These are phyloP conservation scores for Protodeltote pygarga DNA, from an alignment of 2,888 invertebrate genomes.

Conservation along the genomic window DNA sequence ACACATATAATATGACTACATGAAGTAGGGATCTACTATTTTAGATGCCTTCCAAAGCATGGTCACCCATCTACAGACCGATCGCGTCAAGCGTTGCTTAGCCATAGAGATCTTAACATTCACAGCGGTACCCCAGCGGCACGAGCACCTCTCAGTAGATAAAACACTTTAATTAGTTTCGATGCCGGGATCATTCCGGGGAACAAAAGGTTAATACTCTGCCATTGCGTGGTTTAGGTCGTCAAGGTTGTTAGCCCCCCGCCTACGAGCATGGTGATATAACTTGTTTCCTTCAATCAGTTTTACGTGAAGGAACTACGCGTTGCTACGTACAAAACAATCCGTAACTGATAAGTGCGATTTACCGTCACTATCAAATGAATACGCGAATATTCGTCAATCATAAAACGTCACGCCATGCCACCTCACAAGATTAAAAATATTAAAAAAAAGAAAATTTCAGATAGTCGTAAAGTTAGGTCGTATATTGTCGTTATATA, in stretches of 20 bases:
- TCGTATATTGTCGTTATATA: too few relatives aligned
- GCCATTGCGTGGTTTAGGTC: conserved; percentile 24
- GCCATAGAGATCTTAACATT: too few relatives aligned
- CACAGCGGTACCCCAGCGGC: too few relatives aligned
- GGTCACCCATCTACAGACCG: too few relatives aligned
- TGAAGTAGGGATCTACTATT: too few relatives aligned
- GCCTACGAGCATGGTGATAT: conserved; percentile 35
- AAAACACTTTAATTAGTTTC: not conserved
- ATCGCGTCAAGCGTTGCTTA: too few relatives aligned
- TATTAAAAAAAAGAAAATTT: conserved; percentile 10
- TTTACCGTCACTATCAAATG: conserved; percentile 23
- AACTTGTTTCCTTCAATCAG: conserved; percentile 37
- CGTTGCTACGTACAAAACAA: conserved; percentile 40
- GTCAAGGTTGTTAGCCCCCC: conserved; percentile 38
- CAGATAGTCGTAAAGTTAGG: not conserved
- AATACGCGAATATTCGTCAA: conserved; percentile 24
- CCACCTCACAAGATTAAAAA: conserved; percentile 2
- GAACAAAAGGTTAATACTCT: conserved; percentile 27
- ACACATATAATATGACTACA: too few relatives aligned
- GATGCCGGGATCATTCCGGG: not conserved
- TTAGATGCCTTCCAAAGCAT: too few relatives aligned
- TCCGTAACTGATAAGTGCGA: conserved; percentile 33
- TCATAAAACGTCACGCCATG: conserved; percentile 23
- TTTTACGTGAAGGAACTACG: conserved; percentile 31
- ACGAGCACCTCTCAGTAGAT: not conserved